Base-by-base conservation (phyloP, 2,113 vertebrate species). In the Echinops telfairi region DNA sequence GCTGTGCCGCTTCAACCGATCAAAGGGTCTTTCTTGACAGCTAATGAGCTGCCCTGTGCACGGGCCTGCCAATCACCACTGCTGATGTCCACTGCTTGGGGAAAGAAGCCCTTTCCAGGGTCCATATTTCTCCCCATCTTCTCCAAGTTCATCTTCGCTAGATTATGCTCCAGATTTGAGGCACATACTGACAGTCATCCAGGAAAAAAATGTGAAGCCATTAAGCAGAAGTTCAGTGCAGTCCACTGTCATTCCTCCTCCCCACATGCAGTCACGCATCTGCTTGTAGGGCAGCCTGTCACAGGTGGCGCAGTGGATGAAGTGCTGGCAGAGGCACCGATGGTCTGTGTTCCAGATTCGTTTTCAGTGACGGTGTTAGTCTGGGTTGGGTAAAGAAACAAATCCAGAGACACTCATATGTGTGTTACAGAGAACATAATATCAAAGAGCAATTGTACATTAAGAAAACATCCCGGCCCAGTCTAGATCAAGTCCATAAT, bases 41-140 rank as follows among this genome's bases (percentile, higher is more conserved):
- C 27, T 70, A 20, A 19, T 58, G 33, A 33, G 4, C 6, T 0
- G 4, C 75, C 43, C 57, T 58, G 10, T 10, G 58, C 23, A 17
- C 20, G n/a, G 57, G 23, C 0, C 29, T 14, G 5, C 77, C 12
- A 8, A 7, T 62, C 19, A 1, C 38, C n/a, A n/a, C 1, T 19
- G 58, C 64, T 58, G 15, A 19, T 25, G 0, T 9, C 27, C 22
- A 47, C 16, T 6, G 8, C 2, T 1, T 3, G 7, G 17, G 38
- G 17, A 1, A 15, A n/a, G 6, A 23, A 19, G 17, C 6, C 14
- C 25, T 31, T 6, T 38, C 12, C 0, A 31, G 62, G 11, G 22
- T n/a, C 33, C 3, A n/a, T 31, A 0, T 23, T 53, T 60, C 53
- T 40, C 58, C 16, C 66, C 78, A 3, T 87, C 43, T 43, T 22